Percentiles rank a stretch among this genome's conserved stretches.
phyloP scores from a whole-genome alignment of 2,888 invertebrate species.

The Epinotia ramella region DNA sequence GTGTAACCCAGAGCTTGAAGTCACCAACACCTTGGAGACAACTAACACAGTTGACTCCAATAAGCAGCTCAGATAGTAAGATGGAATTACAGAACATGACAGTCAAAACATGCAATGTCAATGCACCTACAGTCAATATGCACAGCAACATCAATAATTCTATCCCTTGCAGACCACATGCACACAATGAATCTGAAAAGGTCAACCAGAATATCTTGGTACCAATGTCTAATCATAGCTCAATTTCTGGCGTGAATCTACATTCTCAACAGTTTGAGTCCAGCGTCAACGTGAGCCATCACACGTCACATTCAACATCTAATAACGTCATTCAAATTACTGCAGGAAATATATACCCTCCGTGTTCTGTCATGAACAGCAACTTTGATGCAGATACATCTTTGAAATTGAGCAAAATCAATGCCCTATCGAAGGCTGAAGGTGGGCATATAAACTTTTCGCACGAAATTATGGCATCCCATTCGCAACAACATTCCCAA shows the following conservation, averaged over 20 bases:
- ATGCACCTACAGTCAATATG: conserved; percentile 66
- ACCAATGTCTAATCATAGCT: conserved; percentile 66
- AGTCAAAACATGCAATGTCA: conserved; percentile 65
- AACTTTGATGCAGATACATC: conserved; percentile 81
- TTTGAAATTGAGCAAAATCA: conserved; percentile 78
- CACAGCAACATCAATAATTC: conserved; percentile 60
- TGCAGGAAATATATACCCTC: conserved; percentile 79
- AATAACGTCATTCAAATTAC: conserved; percentile 81
- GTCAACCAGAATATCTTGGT: conserved; percentile 73
- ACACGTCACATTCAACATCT: conserved; percentile 71
- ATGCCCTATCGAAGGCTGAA: conserved; percentile 79
- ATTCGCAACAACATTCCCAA: conserved; percentile 77
- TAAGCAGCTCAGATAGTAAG: conserved; percentile 65
- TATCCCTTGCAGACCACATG: conserved; percentile 61
- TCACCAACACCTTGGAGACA: conserved; percentile 82
- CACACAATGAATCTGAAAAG: conserved; percentile 72
- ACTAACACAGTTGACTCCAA: conserved; percentile 61
- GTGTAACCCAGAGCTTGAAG: conserved; percentile 78
- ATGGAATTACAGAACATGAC: conserved; percentile 72
- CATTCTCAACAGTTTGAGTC: conserved; percentile 78
- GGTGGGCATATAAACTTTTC: conserved; percentile 80
- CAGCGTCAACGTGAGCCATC: conserved; percentile 72
- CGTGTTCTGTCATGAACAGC: conserved; percentile 72
- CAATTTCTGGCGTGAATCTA: conserved; percentile 65
- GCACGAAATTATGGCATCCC: conserved; percentile 80